A percentile compares a stretch with the other conserved stretches of the same genome.
These are phyloP conservation scores for Holcopasites calliopsidis DNA, from an alignment of 1,140 invertebrate species.

Conservation along the genomic window DNA sequence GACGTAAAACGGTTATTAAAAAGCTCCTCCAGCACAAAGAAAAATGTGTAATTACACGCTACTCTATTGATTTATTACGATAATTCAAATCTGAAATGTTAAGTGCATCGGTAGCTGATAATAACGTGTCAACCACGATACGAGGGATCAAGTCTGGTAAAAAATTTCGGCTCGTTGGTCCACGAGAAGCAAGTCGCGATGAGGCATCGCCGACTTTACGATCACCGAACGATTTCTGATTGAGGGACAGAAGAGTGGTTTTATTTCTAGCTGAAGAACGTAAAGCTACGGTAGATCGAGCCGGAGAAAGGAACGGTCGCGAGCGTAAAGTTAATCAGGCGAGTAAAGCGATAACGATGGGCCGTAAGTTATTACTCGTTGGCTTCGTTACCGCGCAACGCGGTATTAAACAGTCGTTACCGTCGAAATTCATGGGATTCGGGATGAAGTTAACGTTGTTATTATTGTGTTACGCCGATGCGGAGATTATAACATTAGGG, in stretches of 20 bases:
- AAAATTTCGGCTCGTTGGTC: conserved; percentile 20
- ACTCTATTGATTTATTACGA: too few species aligned
- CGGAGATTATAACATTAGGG: neutral
- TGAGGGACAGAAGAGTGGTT: neutral
- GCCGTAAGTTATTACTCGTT: conserved; percentile 51
- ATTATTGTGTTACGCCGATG: neutral
- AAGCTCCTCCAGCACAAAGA: neutral
- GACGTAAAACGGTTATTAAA: conserved; percentile 7
- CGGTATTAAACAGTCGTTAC: conserved; percentile 23
- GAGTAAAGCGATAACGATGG: conserved; percentile 67
- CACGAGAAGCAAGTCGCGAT: neutral
- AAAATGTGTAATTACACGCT: conserved; percentile 8
- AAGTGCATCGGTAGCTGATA: too few species aligned
- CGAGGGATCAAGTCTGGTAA: too few species aligned
- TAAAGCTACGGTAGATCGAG: neutral
- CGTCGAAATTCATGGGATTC: conserved; percentile 4
- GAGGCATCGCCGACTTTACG: conserved; percentile 13
- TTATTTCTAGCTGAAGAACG: neutral
- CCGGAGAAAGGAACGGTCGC: neutral
- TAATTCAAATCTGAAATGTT: too few species aligned
- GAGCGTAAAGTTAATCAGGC: conserved; percentile 69
- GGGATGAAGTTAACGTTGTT: conserved; percentile 20
- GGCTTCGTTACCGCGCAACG: conserved; percentile 35
- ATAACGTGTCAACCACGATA: too few species aligned
- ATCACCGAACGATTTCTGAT: conserved; percentile 15